These are phyloP conservation scores for Glossophaga mutica DNA, from an alignment of 2,797 vertebrate genomes.

Conservation along the genomic window DNA sequence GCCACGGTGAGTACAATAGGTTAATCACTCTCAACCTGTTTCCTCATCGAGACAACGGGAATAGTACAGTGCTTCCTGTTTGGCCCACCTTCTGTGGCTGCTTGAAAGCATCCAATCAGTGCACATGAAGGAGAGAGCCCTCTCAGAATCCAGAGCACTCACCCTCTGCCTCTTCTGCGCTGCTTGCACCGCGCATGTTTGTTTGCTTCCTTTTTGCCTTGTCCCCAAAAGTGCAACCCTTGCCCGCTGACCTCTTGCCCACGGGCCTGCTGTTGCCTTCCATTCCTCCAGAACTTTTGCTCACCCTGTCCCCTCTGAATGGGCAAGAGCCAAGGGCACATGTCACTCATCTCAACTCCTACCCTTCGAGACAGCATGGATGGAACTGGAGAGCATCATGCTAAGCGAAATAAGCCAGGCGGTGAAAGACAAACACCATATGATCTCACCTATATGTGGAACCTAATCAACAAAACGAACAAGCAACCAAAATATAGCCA, in stretches of 20 bases:
- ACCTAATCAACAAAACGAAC: too few relatives aligned
- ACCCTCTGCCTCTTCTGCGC: not conserved
- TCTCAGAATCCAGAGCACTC: not conserved
- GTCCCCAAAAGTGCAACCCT: not conserved
- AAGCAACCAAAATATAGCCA: too few relatives aligned
- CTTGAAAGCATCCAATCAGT: not conserved
- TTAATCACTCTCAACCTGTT: not conserved
- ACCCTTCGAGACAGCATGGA: too few relatives aligned
- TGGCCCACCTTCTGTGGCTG: not conserved
- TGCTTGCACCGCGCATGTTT: not conserved
- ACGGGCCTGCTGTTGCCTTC: not conserved
- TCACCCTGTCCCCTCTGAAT: not conserved
- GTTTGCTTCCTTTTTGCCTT: not conserved
- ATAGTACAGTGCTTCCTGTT: not conserved
- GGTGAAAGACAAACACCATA: too few relatives aligned
- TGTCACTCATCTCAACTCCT: not conserved
- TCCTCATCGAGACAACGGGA: not conserved
- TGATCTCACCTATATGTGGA: too few relatives aligned
- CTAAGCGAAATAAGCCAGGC: too few relatives aligned
- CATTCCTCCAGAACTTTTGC: conserved; percentile 38
- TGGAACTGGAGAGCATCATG: too few relatives aligned
- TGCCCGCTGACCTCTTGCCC: not conserved
- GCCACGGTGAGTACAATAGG: not conserved
- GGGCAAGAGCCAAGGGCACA: not conserved
- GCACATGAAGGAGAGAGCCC: not conserved